Evolutionary conservation across 2,888 invertebrate species (phyloP).

Genomic region (Helicoverpa assulta): DNA sequence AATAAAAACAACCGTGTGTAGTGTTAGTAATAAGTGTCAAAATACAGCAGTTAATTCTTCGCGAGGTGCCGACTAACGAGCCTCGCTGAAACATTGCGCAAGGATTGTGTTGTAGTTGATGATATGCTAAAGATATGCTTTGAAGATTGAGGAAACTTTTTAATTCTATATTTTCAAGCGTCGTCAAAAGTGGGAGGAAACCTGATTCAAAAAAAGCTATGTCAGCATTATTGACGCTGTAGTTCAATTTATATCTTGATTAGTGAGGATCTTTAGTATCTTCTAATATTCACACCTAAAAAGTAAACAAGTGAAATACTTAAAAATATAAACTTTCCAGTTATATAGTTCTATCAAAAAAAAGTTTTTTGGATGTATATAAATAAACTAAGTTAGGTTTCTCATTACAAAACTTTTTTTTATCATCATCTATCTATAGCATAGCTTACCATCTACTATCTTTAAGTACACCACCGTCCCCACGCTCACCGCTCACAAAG

Average conservation of each 20-base stretch:
- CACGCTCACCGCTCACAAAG: constrained; percentile 78
- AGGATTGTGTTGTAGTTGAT: constrained; percentile 38
- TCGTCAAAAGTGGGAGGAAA: too few relatives aligned
- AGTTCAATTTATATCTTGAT: too few relatives aligned
- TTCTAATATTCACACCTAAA: too few relatives aligned
- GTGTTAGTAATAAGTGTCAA: constrained; percentile 85
- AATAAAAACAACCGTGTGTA: constrained; percentile 69
- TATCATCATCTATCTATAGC: not conserved
- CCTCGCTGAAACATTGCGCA: constrained; percentile 76
- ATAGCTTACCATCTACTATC: constrained; percentile 21
- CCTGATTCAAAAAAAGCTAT: too few relatives aligned
- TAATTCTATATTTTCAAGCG: too few relatives aligned
- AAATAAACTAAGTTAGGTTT: too few relatives aligned
- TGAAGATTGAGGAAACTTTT: not conserved
- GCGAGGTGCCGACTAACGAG: constrained; percentile 86
- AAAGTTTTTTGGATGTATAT: too few relatives aligned
- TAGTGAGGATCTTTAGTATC: too few relatives aligned
- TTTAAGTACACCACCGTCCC: constrained; percentile 43
- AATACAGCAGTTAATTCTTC: constrained; percentile 86
- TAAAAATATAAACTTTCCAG: too few relatives aligned
- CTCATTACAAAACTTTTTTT: not conserved
- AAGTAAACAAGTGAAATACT: too few relatives aligned
- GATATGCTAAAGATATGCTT: constrained; percentile 10
- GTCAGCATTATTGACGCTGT: too few relatives aligned
- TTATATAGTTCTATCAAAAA: not conserved